Evolutionary conservation across 2,888 invertebrate genomes (phyloP).

Genomic region (Arctia plantaginis): DNA sequence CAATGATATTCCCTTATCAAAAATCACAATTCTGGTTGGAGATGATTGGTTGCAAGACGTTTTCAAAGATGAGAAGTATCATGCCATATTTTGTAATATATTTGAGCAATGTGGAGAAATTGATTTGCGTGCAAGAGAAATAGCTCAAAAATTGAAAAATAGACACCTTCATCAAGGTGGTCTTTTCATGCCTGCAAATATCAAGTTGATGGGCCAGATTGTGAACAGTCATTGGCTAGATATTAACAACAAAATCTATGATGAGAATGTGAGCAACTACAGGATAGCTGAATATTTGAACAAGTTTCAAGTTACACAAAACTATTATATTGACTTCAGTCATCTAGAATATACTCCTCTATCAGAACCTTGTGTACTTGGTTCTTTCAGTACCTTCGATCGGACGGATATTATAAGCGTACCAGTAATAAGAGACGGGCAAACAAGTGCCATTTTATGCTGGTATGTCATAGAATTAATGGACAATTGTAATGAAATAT

Average conservation of each 20-base stretch:
- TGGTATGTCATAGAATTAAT: constrained; percentile 85
- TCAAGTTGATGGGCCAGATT: constrained; percentile 85
- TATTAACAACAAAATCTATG: constrained; percentile 85
- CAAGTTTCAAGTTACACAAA: constrained; percentile 86
- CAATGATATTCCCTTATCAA: constrained; percentile 73
- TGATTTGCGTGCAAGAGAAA: constrained; percentile 67
- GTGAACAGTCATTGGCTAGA: constrained; percentile 87
- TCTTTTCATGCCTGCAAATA: constrained; percentile 82
- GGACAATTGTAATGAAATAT: constrained; percentile 68
- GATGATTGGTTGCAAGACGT: constrained; percentile 63
- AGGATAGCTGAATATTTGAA: constrained; percentile 86
- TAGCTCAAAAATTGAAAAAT: constrained; percentile 63
- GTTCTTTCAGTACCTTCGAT: constrained; percentile 52
- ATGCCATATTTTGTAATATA: constrained; percentile 85
- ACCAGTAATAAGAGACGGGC: constrained; percentile 69
- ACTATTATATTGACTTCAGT: constrained; percentile 80
- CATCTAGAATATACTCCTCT: constrained; percentile 74
- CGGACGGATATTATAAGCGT: constrained; percentile 58
- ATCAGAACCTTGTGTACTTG: constrained; percentile 67
- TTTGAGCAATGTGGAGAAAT: constrained; percentile 87
- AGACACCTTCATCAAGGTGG: constrained; percentile 76
- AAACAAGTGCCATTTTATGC: constrained; percentile 82
- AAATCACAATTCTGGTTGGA: constrained; percentile 72
- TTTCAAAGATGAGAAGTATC: constrained; percentile 72
- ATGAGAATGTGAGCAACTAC: constrained; percentile 84